Evolutionary conservation across 2,797 vertebrate species (phyloP).

Genomic region (Lagorchestes hirsutus): DNA sequence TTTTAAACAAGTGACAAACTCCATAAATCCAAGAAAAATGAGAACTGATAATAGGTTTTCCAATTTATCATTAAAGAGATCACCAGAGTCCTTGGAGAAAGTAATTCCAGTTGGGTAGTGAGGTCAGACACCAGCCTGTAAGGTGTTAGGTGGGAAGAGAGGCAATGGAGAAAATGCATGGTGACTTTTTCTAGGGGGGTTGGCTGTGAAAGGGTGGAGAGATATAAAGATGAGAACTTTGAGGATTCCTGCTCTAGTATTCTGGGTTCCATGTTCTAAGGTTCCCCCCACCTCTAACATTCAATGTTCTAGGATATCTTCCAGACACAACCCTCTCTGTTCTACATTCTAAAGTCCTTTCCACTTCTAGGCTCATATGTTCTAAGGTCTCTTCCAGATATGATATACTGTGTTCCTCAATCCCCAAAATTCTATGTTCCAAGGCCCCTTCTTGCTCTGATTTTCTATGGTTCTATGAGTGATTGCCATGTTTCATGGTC

Average conservation of each 20-base stretch:
- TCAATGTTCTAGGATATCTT: background rate
- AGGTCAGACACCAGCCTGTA: background rate
- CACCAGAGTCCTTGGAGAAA: background rate
- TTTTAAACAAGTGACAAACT: background rate
- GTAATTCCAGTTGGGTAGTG: background rate
- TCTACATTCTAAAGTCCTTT: background rate
- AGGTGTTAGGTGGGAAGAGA: background rate
- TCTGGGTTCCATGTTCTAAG: background rate
- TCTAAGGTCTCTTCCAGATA: background rate
- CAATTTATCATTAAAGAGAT: background rate
- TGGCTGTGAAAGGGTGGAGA: background rate
- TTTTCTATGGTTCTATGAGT: background rate
- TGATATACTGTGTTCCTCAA: background rate
- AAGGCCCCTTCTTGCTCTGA: background rate
- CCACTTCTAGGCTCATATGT: background rate
- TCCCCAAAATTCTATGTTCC: background rate
- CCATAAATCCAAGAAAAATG: background rate
- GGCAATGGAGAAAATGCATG: background rate
- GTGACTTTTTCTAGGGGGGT: background rate
- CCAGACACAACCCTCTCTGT: background rate
- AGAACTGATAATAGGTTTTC: background rate
- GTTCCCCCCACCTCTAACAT: background rate
- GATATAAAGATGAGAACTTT: background rate
- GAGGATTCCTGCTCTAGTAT: background rate
- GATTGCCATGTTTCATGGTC: background rate